A percentile compares a stretch with the other conserved stretches of the same genome.
Conservation (phyloP, 2,113 vertebrate genomes). For the Acanthochromis polyacanthus region DNA sequence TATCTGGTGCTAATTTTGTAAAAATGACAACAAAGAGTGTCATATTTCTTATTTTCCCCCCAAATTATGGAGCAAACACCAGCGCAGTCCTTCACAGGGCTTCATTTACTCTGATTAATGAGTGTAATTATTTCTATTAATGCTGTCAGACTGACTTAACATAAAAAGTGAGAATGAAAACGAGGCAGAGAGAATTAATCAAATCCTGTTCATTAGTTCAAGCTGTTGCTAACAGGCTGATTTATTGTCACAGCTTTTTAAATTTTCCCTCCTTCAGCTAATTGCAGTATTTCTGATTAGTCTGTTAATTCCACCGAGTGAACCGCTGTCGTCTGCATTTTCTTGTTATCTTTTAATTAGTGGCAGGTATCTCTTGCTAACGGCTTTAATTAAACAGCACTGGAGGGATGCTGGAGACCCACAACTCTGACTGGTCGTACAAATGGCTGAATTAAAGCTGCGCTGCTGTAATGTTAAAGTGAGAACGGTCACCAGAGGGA, state of each 20-base stretch:
- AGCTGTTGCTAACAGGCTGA: slow-evolving; percentile 1
- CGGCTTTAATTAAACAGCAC: slow-evolving; percentile 44
- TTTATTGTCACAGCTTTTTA: slow-evolving; percentile 16
- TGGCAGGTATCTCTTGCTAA: slow-evolving; percentile 13
- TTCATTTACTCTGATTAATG: neutral
- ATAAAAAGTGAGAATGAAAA: neutral
- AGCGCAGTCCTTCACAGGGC: neutral
- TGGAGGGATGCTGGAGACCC: neutral
- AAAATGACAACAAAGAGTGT: too few species aligned
- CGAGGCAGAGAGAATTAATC: slow-evolving; percentile 8
- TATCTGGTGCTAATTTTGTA: too few species aligned
- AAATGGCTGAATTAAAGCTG: neutral
- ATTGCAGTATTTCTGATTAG: slow-evolving; percentile 42
- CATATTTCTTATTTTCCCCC: too few species aligned
- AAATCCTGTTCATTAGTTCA: slow-evolving; percentile 28
- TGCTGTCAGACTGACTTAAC: neutral
- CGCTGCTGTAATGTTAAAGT: neutral
- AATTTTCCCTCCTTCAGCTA: slow-evolving; percentile 20
- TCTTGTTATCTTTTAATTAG: slow-evolving; percentile 71
- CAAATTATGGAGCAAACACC: too few species aligned
- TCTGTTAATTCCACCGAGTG: slow-evolving; percentile 39
- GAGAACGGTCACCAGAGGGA: slow-evolving; percentile 72
- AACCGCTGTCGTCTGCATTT: slow-evolving; percentile 42
- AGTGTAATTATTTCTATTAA: neutral
- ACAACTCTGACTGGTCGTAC: neutral